These are phyloP conservation scores for Latrodectus hesperus DNA, from an alignment of 2,888 invertebrate species.

Conservation along the genomic window DNA sequence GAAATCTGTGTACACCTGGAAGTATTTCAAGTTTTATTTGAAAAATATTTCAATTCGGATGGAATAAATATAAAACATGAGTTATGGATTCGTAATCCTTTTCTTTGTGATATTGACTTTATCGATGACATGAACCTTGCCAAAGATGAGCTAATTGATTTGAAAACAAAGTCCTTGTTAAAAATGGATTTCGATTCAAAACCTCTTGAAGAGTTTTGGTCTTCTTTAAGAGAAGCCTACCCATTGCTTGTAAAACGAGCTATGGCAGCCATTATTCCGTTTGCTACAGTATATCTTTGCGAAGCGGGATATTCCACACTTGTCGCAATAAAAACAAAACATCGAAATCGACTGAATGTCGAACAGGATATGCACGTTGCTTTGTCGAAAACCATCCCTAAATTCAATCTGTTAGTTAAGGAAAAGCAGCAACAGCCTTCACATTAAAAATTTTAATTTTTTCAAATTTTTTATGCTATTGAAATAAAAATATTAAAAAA, in stretches of 20 bases:
- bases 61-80: conserved; percentile 52
- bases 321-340: conserved; percentile 58
- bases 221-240: conserved; percentile 62
- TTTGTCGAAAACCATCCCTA: conserved; percentile 54
- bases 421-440: conserved; percentile 54
- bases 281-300: conserved; percentile 57
- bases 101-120: conserved; percentile 55
- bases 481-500: conserved; percentile 58
- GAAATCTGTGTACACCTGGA: too few species aligned
- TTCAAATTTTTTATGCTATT: conserved; percentile 47
- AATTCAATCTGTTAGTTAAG: conserved; percentile 51
- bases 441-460: conserved; percentile 50
- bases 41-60: conserved; percentile 44
- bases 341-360: conserved; percentile 56
- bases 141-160: conserved; percentile 50
- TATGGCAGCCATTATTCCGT: conserved; percentile 61
- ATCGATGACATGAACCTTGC: conserved; percentile 49
- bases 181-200: conserved; percentile 42
- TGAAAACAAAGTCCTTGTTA: conserved; percentile 52
- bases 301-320: conserved; percentile 56
- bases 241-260: conserved; percentile 56
- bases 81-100: conserved; percentile 56
- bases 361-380: conserved; percentile 50
- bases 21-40: not conserved
- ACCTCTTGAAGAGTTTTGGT: conserved; percentile 35